These are phyloP conservation scores for Hyperoodon ampullatus DNA, from an alignment of 2,113 vertebrate species.

Conservation along the genomic window DNA sequence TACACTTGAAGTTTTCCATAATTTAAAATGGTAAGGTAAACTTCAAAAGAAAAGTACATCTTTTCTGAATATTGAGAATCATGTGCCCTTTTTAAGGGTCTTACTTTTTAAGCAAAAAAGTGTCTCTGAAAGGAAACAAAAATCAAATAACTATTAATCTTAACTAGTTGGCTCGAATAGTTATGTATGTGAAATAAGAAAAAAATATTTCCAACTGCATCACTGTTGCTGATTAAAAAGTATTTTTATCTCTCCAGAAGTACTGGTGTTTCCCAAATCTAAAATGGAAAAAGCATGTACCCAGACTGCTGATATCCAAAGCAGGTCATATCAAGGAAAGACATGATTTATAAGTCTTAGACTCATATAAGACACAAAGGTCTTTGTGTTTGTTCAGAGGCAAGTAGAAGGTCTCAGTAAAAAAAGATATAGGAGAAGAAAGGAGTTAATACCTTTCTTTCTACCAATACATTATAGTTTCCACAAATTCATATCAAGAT, in stretches of 20 bases:
- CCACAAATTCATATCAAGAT: background rate
- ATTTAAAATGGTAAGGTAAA: conserved; percentile 31
- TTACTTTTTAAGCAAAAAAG: conserved; percentile 22
- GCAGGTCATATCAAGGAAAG: background rate
- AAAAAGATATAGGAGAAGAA: background rate
- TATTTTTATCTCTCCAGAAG: background rate
- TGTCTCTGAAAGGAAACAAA: conserved; percentile 49
- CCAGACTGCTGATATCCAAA: background rate
- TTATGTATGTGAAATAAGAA: background rate
- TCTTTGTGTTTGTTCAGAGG: background rate
- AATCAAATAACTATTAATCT: conserved; percentile 30
- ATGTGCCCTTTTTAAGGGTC: background rate
- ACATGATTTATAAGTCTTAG: background rate
- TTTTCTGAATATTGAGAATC: background rate
- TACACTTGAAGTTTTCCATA: background rate
- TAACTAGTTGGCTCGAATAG: background rate
- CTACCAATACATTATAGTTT: background rate
- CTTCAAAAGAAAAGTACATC: background rate
- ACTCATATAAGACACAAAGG: background rate
- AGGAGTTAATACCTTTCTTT: conserved; percentile 16
- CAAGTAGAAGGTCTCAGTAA: background rate
- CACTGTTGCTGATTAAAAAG: conserved; percentile 7
- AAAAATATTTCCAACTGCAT: conserved; percentile 14
- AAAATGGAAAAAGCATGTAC: background rate
- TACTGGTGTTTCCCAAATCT: background rate